Evolutionary conservation across 2,797 vertebrate genomes (phyloP).

Genomic region (Pseudochirops corinnae): DNA sequence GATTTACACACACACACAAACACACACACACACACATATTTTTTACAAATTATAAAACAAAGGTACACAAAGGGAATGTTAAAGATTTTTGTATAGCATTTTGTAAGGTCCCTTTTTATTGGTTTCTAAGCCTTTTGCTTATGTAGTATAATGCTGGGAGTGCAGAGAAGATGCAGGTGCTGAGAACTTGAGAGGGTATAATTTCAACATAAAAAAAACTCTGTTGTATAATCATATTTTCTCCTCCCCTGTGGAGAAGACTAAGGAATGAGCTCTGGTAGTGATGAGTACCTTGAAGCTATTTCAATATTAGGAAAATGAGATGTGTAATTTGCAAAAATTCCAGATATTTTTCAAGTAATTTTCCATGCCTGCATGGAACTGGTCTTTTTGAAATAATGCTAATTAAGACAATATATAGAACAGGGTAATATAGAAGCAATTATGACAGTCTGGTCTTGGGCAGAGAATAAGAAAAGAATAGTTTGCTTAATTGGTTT

Average conservation of each 20-base stretch:
- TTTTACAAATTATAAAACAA: conserved; percentile 19
- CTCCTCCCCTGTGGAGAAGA: not conserved
- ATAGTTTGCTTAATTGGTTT: not conserved
- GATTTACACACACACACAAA: not conserved
- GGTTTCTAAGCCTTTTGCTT: conserved; percentile 54
- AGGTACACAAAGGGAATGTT: conserved; percentile 43
- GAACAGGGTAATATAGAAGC: not conserved
- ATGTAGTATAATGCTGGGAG: conserved; percentile 58
- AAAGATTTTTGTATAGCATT: not conserved
- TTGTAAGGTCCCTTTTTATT: conserved; percentile 61
- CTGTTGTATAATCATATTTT: not conserved
- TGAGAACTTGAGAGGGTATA: not conserved
- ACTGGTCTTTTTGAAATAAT: not conserved
- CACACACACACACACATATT: not conserved
- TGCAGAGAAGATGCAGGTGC: conserved; percentile 46
- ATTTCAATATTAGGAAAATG: not conserved
- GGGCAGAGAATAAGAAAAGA: not conserved
- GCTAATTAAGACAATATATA: not conserved
- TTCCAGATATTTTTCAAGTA: not conserved
- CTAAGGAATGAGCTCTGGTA: not conserved
- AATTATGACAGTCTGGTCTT: not conserved
- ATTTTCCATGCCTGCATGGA: not conserved
- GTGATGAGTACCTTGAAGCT: not conserved
- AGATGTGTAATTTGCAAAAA: not conserved
- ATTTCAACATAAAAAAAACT: not conserved